Evolutionary conservation across 1,140 invertebrate species (phyloP).

Genomic region (Oreohelix idahoensis): DNA sequence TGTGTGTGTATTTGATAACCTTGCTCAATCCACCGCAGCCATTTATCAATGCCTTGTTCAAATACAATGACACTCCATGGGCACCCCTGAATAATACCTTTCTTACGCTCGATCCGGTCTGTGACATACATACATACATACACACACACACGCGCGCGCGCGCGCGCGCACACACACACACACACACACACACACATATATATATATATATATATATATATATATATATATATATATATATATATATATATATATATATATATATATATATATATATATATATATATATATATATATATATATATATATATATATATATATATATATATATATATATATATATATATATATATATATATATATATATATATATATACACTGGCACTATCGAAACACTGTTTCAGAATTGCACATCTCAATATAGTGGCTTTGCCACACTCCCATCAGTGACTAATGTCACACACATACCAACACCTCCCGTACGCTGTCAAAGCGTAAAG

Average conservation of each 20-base stretch:
- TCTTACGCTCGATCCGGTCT: no score
- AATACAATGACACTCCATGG: no score
- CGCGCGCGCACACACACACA: not conserved
- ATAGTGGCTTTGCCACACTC: no score
- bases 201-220: not conserved
- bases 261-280: not conserved
- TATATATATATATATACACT: not conserved
- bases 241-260: conserved; percentile 7
- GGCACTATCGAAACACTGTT: no score
- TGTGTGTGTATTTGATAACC: not conserved
- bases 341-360: not conserved
- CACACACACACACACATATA: not conserved
- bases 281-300: not conserved
- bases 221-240: not conserved
- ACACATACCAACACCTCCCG: no score
- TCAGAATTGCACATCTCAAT: no score
- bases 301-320: conserved; percentile 13
- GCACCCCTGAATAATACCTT: no score
- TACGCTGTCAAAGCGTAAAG: no score
- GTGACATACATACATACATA: no score
- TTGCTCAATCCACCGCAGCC: no score
- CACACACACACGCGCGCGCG: not conserved
- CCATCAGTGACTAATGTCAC: no score
- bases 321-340: conserved; percentile 1
- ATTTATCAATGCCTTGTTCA: no score